phyloP scores from a whole-genome alignment of 2,888 invertebrate species.

The Drosophila tripunctata region DNA sequence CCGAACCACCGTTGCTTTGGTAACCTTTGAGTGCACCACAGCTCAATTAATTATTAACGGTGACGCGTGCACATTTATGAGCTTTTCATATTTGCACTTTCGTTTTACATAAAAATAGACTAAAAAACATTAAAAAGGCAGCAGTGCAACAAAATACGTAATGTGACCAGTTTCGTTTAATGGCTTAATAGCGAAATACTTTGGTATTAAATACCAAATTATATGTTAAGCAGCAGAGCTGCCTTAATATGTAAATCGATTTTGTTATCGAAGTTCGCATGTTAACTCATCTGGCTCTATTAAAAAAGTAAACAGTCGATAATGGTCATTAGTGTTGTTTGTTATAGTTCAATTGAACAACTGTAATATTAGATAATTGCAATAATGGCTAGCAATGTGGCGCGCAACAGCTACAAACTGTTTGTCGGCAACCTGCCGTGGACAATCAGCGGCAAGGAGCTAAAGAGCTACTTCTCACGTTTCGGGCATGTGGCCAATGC shows the following conservation, averaged over 20 bases:
- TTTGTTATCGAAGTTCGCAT: no score
- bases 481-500: constrained; percentile 89
- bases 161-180: constrained; percentile 21
- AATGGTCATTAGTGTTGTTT: no score
- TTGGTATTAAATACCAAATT: neutral
- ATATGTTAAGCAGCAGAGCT: neutral
- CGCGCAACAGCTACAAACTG: constrained; percentile 86
- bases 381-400: constrained; percentile 67
- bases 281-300: neutral
- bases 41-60: constrained; percentile 48
- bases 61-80: constrained; percentile 53
- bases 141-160: constrained; percentile 51
- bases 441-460: constrained; percentile 90
- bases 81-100: constrained; percentile 48
- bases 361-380: no score
- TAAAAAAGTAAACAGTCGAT: constrained; percentile 31
- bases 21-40: constrained; percentile 39
- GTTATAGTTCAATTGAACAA: no score
- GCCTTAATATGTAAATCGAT: neutral
- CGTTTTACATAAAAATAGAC: constrained; percentile 70
- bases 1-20: constrained; percentile 27
- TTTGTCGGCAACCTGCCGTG: constrained; percentile 92
- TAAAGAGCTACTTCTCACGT: constrained; percentile 90
- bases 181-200: constrained; percentile 8
- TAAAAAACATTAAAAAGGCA: constrained; percentile 59